A percentile compares a stretch with the other conserved stretches of the same genome.
phyloP scores from a whole-genome alignment of 2,113 vertebrate genomes.

The Scomber colias region DNA sequence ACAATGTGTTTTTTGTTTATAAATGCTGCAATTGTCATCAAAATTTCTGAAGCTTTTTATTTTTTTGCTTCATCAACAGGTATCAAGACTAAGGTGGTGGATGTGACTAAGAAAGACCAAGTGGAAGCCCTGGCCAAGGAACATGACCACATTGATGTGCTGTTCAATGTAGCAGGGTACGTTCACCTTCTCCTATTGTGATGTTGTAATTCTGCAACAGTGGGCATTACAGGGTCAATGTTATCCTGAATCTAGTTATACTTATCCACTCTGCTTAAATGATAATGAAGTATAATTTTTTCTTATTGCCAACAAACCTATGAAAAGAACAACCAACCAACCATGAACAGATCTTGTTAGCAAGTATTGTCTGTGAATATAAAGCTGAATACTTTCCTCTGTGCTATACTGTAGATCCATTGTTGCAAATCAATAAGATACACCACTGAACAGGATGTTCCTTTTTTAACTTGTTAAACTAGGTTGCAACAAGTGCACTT shows the following conservation, averaged over 20 bases:
- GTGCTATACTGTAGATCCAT: no score
- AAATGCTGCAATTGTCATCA: not conserved
- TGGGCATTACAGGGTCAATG: not conserved
- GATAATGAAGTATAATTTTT: no score
- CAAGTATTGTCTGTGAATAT: no score
- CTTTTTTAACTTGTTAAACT: no score
- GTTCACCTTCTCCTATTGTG: not conserved
- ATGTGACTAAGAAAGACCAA: constrained; percentile 94
- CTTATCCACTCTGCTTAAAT: not conserved
- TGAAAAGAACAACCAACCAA: no score
- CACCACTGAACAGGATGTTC: not conserved
- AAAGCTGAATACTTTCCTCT: no score
- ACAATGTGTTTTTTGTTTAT: not conserved
- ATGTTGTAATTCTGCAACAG: no score
- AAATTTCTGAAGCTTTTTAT: not conserved
- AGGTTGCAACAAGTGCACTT: no score
- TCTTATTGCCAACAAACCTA: no score
- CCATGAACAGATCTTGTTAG: no score
- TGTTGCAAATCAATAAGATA: no score
- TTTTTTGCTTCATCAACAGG: constrained; percentile 79
- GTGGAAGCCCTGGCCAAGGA: constrained; percentile 92
- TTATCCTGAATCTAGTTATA: not conserved
- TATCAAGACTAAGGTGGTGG: constrained; percentile 89
- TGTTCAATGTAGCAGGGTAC: constrained; percentile 97
- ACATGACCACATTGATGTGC: constrained; percentile 90